A percentile compares a stretch with the other conserved stretches of the same genome.
Conservation (phyloP, 1,140 invertebrate species). For the Drosophila kikkawai region DNA sequence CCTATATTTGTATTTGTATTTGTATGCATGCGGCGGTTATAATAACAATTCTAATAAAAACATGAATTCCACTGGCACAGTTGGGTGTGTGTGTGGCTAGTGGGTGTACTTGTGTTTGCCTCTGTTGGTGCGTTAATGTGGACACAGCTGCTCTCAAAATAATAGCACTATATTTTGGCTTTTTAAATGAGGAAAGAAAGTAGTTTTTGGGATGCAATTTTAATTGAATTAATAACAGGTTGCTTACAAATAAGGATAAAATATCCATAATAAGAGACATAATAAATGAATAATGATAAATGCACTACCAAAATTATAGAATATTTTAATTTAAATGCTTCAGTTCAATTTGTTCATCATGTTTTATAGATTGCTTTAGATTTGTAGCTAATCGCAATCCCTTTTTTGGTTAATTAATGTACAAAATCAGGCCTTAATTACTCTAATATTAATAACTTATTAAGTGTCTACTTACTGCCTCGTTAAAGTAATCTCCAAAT, state of each 20-base stretch:
- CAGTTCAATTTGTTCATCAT: no score
- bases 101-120: conserved; percentile 38
- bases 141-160: conserved; percentile 16
- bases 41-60: conserved; percentile 72
- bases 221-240: not conserved
- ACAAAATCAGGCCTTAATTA: not conserved
- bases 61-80: conserved; percentile 57
- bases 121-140: conserved; percentile 30
- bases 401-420: not conserved
- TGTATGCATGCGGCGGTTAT: conserved; percentile 43
- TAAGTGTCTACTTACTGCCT: not conserved
- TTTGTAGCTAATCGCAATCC: no score
- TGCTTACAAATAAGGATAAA: not conserved
- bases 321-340: no score
- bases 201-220: not conserved
- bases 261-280: not conserved
- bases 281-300: no score
- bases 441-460: not conserved
- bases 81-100: conserved; percentile 5
- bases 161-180: conserved; percentile 8
- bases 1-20: conserved; percentile 39
- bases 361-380: no score
- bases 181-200: not conserved
- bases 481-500: not conserved
- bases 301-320: no score